phyloP scores from a whole-genome alignment of 2,797 vertebrate species.

The Synaphobranchus kaupii region DNA sequence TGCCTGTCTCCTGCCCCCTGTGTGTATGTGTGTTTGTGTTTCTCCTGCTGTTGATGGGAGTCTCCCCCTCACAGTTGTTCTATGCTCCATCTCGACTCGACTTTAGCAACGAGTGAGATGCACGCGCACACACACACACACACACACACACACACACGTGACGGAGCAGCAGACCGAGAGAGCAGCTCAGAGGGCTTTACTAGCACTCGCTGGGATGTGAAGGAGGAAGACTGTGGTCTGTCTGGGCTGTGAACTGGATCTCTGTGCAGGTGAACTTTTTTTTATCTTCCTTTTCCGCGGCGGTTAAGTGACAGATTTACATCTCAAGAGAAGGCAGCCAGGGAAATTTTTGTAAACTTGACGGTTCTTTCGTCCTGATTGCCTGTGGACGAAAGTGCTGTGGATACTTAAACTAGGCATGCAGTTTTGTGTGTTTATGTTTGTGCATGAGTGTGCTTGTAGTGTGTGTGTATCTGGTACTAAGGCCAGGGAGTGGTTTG shows the following conservation, averaged over 20 bases:
- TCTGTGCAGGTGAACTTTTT: constrained; percentile 42
- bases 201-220: constrained; percentile 40
- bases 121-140: constrained; percentile 43
- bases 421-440: background rate
- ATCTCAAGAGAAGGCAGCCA: background rate
- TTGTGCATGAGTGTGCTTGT: background rate
- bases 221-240: constrained; percentile 40
- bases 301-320: background rate
- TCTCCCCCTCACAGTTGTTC: constrained; percentile 26
- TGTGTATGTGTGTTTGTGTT: background rate
- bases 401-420: background rate
- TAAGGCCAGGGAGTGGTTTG: background rate
- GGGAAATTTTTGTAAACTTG: background rate
- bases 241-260: constrained; percentile 37
- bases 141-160: constrained; percentile 52
- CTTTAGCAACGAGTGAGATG: constrained; percentile 41
- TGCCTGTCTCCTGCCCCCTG: background rate
- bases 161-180: constrained; percentile 39
- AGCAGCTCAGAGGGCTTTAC: constrained; percentile 38
- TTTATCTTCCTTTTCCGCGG: background rate
- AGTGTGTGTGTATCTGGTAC: constrained; percentile 1
- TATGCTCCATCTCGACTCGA: constrained; percentile 28
- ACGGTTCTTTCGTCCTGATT: background rate
- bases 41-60: constrained; percentile 34
- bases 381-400: background rate